Evolutionary conservation across 2,797 vertebrate genomes (phyloP).

Genomic region (Loris lydekkerianus): DNA sequence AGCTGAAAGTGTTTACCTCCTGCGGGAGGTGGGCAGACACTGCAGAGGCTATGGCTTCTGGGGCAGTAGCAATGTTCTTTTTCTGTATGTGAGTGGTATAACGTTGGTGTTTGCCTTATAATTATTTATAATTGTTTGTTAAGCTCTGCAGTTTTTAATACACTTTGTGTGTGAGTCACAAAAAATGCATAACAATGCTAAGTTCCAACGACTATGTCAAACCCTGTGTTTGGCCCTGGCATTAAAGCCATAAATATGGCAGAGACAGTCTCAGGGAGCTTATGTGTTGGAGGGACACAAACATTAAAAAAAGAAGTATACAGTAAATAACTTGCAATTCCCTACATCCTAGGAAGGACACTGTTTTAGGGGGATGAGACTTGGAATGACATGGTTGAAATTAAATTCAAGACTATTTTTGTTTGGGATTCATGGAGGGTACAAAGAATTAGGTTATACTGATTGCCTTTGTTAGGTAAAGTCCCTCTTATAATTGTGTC

Average conservation of each 20-base stretch:
- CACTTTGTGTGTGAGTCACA: neutral
- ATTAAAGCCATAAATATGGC: neutral
- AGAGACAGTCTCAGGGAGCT: neutral
- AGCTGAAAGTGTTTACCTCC: neutral
- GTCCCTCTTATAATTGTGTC: too few species aligned
- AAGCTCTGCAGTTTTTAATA: neutral
- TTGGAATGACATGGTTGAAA: constrained; percentile 1
- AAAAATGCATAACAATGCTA: neutral
- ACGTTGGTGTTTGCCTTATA: neutral
- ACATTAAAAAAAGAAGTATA: constrained; percentile 36
- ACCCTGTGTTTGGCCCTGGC: neutral
- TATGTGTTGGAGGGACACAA: neutral
- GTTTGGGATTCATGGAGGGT: too few species aligned
- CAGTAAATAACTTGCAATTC: neutral
- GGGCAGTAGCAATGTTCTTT: neutral
- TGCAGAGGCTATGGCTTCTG: neutral
- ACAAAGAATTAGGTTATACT: too few species aligned
- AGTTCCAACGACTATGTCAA: neutral
- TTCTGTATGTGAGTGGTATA: neutral
- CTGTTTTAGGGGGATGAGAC: neutral
- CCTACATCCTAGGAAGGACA: neutral
- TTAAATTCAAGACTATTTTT: neutral
- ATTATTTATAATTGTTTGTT: neutral
- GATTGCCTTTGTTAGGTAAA: too few species aligned
- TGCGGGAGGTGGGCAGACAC: neutral